A percentile compares a stretch with the other conserved stretches of the same genome.
Conservation (phyloP, 2,113 vertebrate species). For the Porphyrio hochstetteri region DNA sequence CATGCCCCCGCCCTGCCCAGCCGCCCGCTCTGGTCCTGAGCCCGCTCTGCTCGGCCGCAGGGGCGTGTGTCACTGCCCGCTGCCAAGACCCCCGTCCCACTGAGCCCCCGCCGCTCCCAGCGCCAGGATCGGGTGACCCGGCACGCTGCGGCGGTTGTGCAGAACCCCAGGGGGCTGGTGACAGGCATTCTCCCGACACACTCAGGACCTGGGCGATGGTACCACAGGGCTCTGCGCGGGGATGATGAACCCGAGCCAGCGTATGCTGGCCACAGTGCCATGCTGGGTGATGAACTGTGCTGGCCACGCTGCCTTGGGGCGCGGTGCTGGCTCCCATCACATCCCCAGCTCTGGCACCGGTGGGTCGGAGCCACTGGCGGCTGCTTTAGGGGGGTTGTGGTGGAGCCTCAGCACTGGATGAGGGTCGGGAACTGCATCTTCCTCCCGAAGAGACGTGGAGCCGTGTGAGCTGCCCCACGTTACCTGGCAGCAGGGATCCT, state of each 20-base stretch:
- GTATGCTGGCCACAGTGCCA: background rate
- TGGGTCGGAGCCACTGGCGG: accelerated
- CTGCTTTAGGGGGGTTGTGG: background rate
- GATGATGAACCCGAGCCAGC: background rate
- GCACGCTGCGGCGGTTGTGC: no score
- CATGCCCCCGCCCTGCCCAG: accelerated
- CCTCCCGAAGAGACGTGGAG: background rate
- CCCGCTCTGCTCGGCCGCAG: no score
- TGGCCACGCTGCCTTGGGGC: background rate
- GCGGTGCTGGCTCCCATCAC: background rate
- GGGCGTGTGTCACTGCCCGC: background rate
- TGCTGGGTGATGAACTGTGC: no score
- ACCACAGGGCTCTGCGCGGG: background rate
- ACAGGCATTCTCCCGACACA: accelerated
- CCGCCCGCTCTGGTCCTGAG: background rate
- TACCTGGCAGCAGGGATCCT: background rate
- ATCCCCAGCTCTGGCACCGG: background rate
- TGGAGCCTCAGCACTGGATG: background rate
- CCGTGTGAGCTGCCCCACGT: background rate
- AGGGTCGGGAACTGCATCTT: background rate
- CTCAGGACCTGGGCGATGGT: background rate
- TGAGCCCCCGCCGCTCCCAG: background rate
- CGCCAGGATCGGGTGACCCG: accelerated
- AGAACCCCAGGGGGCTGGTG: no score
- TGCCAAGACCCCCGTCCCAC: background rate